Evolutionary conservation across 2,797 vertebrate genomes (phyloP).

Genomic region (Alca torda): DNA sequence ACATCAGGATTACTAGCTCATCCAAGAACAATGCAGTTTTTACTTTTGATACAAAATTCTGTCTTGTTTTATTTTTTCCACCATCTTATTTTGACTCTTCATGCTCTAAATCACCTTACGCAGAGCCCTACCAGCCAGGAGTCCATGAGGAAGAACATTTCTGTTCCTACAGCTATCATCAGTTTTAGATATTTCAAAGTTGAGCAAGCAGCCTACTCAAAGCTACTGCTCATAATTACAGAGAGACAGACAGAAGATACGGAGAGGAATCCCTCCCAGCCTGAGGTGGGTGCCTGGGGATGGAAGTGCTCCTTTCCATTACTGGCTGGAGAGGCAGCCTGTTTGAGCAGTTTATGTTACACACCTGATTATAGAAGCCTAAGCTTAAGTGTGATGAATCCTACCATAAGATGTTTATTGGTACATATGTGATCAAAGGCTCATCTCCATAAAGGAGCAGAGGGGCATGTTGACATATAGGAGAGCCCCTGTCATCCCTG

Average conservation of each 20-base stretch:
- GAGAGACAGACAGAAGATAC: neutral
- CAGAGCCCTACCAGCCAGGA: neutral
- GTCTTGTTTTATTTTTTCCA: neutral
- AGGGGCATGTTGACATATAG: neutral
- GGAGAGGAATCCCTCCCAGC: neutral
- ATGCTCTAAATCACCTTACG: neutral
- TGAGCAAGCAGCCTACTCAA: neutral
- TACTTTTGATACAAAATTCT: neutral
- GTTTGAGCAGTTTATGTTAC: neutral
- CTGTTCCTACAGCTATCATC: neutral
- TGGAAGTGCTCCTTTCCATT: neutral
- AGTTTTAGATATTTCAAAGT: neutral
- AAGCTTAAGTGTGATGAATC: neutral
- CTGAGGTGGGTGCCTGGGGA: neutral
- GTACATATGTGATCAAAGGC: neutral
- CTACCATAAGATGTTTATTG: neutral
- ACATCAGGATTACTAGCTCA: neutral
- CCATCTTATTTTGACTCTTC: neutral
- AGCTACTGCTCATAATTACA: neutral
- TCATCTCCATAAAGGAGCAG: neutral
- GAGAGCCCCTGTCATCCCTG: neutral
- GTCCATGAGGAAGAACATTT: neutral
- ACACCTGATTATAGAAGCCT: neutral
- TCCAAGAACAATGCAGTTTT: neutral
- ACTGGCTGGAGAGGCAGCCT: neutral